Percentiles rank a stretch among this genome's conserved stretches.
These are phyloP conservation scores for Drosophila nebulosa DNA, from an alignment of 1,140 invertebrate species.

Conservation along the genomic window DNA sequence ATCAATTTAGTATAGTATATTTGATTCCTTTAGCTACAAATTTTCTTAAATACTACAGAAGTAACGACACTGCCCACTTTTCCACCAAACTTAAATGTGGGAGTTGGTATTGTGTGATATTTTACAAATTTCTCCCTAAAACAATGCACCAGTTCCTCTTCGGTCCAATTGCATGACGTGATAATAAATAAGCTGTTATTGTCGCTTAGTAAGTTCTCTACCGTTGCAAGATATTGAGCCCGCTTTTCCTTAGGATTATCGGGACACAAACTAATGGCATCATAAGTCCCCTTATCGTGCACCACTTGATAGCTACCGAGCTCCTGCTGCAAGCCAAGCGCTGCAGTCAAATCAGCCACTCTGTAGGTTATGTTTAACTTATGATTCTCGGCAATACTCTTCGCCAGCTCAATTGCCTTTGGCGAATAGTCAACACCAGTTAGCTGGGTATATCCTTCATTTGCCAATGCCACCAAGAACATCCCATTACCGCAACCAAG, in stretches of 20 bases:
- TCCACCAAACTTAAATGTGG: conserved; percentile 92
- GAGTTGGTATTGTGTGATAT: conserved; percentile 86
- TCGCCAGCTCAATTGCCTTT: conserved; percentile 89
- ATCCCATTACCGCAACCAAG: conserved; percentile 95
- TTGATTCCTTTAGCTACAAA: not conserved
- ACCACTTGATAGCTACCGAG: conserved; percentile 84
- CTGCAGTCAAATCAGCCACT: conserved; percentile 77
- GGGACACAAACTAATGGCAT: conserved; percentile 92
- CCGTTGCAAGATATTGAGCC: conserved; percentile 86
- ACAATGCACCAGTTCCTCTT: conserved; percentile 88
- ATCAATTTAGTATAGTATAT: too few species aligned
- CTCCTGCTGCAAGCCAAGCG: not conserved
- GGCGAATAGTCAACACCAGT: conserved; percentile 92
- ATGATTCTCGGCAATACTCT: conserved; percentile 84
- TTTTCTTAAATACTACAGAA: conserved; percentile 86
- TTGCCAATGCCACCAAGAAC: conserved; percentile 88
- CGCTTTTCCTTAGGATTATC: conserved; percentile 85
- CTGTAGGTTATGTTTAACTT: conserved; percentile 83
- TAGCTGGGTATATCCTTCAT: conserved; percentile 86
- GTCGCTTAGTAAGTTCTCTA: conserved; percentile 72
- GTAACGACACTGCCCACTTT: conserved; percentile 90
- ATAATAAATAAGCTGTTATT: conserved; percentile 87
- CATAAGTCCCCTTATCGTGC: conserved; percentile 96
- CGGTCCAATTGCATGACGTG: conserved; percentile 97
- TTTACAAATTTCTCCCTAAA: conserved; percentile 86